A percentile compares a stretch with the other conserved stretches of the same genome.
phyloP scores from a whole-genome alignment of 2,113 vertebrate genomes.

The Benitochromis conjunctus region DNA sequence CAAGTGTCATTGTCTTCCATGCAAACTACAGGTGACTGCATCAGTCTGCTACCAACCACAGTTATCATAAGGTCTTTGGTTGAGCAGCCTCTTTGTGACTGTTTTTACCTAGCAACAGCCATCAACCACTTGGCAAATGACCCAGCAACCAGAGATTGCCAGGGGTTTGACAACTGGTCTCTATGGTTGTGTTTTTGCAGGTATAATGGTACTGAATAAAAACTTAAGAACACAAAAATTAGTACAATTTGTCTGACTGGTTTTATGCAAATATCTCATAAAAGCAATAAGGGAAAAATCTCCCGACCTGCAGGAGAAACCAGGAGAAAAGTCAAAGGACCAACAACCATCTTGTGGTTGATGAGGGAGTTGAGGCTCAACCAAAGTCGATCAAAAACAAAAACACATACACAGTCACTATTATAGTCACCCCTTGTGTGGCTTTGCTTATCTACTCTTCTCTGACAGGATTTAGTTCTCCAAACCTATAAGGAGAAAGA shows the following conservation, averaged over 20 bases:
- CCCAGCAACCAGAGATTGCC: not conserved
- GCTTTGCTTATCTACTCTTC: not conserved
- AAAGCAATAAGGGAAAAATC: not conserved
- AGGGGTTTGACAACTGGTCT: not conserved
- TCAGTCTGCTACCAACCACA: not conserved
- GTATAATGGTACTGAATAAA: not conserved
- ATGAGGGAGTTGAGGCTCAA: not conserved
- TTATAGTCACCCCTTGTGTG: not conserved
- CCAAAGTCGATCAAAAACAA: not conserved
- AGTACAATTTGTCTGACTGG: not conserved
- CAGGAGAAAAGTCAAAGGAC: not conserved
- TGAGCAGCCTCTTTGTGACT: not conserved
- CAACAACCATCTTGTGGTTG: not conserved
- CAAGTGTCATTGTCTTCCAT: not conserved
- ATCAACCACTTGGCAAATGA: not conserved
- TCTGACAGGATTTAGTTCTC: not conserved
- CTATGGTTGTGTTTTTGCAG: not conserved
- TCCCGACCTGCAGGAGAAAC: not conserved
- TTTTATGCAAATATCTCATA: not conserved
- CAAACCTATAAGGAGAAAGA: not conserved
- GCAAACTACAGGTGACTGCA: not conserved
- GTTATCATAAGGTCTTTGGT: not conserved
- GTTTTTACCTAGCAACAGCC: not conserved
- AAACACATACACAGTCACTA: not conserved
- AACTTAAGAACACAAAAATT: not conserved